Conservation (phyloP, 2,113 vertebrate species). For the Trachemys scripta region DNA sequence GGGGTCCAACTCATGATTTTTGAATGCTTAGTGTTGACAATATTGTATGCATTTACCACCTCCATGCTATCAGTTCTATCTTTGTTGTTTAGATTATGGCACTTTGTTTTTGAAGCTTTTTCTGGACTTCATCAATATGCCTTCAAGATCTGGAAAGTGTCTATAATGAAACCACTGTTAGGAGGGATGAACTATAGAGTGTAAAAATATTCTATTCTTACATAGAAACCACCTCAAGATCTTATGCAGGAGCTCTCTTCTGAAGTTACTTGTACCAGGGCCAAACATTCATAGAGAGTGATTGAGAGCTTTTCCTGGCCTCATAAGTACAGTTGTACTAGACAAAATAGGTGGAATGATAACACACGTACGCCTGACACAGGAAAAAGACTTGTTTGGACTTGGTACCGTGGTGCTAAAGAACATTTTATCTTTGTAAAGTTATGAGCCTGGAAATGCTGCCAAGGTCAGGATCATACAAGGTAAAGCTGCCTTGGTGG, state of each 20-base stretch:
- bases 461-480: neutral
- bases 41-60: neutral
- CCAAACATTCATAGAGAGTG: slow-evolving; percentile 5
- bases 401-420: accelerated
- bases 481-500: neutral
- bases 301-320: neutral
- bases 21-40: neutral
- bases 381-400: neutral
- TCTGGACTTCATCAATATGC: neutral
- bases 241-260: neutral
- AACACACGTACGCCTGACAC: neutral
- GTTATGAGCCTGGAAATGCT: neutral
- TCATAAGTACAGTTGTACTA: neutral
- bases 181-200: neutral
- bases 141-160: neutral
- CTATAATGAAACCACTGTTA: neutral
- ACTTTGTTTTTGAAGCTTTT: neutral
- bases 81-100: accelerated
- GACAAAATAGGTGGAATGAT: neutral
- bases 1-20: neutral
- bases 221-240: neutral
- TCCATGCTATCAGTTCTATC: neutral
- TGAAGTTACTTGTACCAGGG: neutral
- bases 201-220: neutral
- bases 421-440: neutral